phyloP scores from a whole-genome alignment of 2,797 vertebrate species.

The Dendrocincla fuliginosa region DNA sequence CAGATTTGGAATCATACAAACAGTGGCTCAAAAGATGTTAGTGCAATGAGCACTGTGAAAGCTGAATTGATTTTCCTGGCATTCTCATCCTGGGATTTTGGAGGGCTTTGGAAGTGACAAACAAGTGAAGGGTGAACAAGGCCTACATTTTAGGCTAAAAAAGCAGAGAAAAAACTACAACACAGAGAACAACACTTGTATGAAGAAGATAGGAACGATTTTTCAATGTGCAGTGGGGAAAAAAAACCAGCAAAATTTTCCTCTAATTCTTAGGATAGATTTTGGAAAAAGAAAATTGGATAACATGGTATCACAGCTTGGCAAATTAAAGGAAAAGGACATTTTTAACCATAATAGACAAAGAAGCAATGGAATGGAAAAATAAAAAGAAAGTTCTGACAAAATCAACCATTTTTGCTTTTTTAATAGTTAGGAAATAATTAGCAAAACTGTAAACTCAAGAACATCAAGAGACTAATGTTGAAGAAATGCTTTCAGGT shows the following conservation, averaged over 20 bases:
- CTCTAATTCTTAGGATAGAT: background rate
- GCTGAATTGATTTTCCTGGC: background rate
- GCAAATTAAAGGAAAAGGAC: background rate
- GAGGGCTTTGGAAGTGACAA: background rate
- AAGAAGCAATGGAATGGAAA: background rate
- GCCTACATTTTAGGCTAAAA: background rate
- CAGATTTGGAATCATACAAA: background rate
- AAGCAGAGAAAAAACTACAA: background rate
- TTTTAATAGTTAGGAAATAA: background rate
- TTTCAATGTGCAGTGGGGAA: background rate
- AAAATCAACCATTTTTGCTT: background rate
- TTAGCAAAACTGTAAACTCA: background rate
- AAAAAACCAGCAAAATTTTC: background rate
- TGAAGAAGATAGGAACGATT: accelerated
- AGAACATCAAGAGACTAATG: background rate
- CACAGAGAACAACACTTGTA: background rate
- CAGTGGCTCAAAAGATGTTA: background rate
- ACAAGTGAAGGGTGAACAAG: background rate
- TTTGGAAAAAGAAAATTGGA: background rate
- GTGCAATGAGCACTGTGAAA: background rate
- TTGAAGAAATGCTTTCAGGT: too few species aligned
- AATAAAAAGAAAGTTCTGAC: background rate
- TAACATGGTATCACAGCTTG: background rate
- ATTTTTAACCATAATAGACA: background rate
- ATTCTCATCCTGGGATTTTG: background rate